phyloP scores from a whole-genome alignment of 2,888 invertebrate genomes.

The Drosophila pullipes region DNA sequence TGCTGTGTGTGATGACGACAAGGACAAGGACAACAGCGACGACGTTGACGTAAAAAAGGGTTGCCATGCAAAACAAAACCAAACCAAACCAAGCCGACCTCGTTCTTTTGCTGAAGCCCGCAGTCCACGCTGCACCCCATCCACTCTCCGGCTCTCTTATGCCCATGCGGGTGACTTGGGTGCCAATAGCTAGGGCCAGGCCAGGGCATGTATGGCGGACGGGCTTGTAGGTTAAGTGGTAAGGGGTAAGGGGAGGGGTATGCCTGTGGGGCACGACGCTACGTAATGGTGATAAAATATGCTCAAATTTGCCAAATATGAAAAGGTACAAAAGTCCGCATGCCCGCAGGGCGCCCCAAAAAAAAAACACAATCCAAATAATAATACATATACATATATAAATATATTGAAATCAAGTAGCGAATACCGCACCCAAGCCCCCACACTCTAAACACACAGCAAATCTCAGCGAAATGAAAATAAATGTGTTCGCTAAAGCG shows the following conservation, averaged over 20 bases:
- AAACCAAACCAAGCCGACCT: conserved; percentile 15
- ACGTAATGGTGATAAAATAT: conserved; percentile 83
- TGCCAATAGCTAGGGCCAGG: conserved; percentile 61
- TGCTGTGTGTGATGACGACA: conserved; percentile 18
- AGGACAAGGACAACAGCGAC: conserved; percentile 21
- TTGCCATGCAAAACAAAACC: conserved; percentile 70
- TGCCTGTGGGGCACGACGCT: conserved; percentile 73
- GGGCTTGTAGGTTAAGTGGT: background rate
- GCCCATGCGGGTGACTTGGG: conserved; percentile 60
- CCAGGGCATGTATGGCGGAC: background rate
- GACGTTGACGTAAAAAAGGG: conserved; percentile 72
- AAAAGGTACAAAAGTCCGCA: conserved; percentile 71
- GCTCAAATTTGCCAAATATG: conserved; percentile 81
- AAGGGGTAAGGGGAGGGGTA: background rate
- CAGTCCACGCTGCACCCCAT: background rate
- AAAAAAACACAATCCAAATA: conserved; percentile 56
- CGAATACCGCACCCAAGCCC: conserved; percentile 8
- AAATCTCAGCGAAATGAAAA: conserved; percentile 82
- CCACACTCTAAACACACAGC: conserved; percentile 2
- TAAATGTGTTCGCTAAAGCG: conserved; percentile 83
- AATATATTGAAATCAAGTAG: conserved; percentile 70
- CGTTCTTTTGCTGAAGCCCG: conserved; percentile 18
- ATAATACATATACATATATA: conserved; percentile 47
- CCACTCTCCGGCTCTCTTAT: conserved; percentile 1
- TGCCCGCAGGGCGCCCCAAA: conserved; percentile 46